phyloP scores from a whole-genome alignment of 2,888 invertebrate species.

The Onchidella celtica region DNA sequence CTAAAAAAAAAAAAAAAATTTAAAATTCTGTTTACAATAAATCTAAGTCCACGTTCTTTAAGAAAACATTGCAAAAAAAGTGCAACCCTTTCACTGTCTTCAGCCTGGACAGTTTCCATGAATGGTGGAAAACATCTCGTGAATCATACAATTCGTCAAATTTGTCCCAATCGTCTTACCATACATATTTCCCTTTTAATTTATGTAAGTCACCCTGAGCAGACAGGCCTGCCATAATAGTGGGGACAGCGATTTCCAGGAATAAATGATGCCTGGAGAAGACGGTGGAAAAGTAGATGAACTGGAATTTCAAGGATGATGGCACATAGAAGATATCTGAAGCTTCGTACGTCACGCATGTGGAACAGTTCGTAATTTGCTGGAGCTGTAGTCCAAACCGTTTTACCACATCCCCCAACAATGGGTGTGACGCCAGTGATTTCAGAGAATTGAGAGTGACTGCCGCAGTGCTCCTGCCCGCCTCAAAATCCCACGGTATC shows the following conservation, averaged over 20 bases:
- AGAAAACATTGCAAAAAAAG: slow-evolving; percentile 8
- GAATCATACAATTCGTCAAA: slow-evolving; percentile 2
- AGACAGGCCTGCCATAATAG: slow-evolving; percentile 16
- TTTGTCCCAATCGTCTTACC: slow-evolving; percentile 24
- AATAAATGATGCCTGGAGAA: slow-evolving; percentile 13
- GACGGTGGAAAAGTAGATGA: slow-evolving; percentile 4
- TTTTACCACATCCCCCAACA: not conserved
- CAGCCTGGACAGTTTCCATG: slow-evolving; percentile 18
- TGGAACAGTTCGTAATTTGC: not conserved
- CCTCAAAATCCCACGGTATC: slow-evolving; percentile 36
- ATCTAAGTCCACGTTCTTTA: not conserved
- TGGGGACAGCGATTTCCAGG: slow-evolving; percentile 40
- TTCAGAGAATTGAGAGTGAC: not conserved
- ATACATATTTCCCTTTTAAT: slow-evolving; percentile 37
- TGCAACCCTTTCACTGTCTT: not conserved
- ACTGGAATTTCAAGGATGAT: not conserved
- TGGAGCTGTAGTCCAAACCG: not conserved
- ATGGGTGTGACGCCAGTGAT: not conserved
- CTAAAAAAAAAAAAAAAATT: too few relatives aligned
- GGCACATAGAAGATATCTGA: slow-evolving; percentile 45
- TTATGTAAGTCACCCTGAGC: not conserved
- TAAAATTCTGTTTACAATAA: too few relatives aligned
- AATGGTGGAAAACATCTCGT: slow-evolving; percentile 12
- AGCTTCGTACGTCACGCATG: slow-evolving; percentile 34
- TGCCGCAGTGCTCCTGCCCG: not conserved